phyloP scores from a whole-genome alignment of 2,113 vertebrate genomes.

The Crotophaga sulcirostris region DNA sequence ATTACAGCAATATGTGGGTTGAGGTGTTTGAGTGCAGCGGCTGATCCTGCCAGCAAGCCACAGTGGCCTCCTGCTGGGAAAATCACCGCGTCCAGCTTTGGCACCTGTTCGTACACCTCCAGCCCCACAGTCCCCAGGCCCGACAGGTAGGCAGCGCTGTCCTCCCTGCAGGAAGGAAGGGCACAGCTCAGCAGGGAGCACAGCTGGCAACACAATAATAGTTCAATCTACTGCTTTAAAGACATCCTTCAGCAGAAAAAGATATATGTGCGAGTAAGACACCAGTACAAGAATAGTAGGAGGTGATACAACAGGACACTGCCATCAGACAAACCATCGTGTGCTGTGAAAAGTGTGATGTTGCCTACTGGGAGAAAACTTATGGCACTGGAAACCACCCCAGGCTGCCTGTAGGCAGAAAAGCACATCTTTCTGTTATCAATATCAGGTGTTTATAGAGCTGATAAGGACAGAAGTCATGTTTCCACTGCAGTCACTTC shows the following conservation, averaged over 20 bases:
- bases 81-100: constrained; percentile 86
- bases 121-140: constrained; percentile 89
- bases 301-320: neutral
- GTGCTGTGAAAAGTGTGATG: neutral
- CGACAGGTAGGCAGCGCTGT: constrained; percentile 82
- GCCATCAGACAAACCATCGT: fast-evolving
- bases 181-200: neutral
- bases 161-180: constrained; percentile 74
- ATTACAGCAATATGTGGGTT: constrained; percentile 82
- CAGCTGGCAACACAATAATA: fast-evolving
- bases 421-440: neutral
- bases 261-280: neutral
- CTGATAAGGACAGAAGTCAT: neutral
- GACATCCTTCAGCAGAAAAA: neutral
- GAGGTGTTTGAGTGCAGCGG: constrained; percentile 89
- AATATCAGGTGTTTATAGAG: neutral
- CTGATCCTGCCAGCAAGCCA: constrained; percentile 83
- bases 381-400: neutral
- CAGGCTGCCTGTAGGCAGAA: neutral
- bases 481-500: neutral
- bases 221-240: neutral
- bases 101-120: constrained; percentile 88
- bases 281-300: fast-evolving
- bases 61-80: constrained; percentile 86
- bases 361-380: neutral